These are phyloP conservation scores for Ectemnius cavifrons DNA, from an alignment of 2,888 invertebrate genomes.

Conservation along the genomic window DNA sequence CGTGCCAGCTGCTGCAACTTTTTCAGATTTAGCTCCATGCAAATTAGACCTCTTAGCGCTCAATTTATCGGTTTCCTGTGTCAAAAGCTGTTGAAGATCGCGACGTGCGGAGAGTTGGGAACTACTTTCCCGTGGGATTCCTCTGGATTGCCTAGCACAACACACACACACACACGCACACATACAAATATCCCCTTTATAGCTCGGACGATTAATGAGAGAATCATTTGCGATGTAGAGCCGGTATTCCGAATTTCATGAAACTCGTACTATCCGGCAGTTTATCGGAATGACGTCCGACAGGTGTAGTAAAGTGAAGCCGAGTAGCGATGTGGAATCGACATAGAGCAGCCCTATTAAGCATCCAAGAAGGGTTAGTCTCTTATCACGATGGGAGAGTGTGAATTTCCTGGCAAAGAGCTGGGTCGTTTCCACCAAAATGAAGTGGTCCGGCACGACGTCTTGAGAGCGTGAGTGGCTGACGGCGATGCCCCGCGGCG, in stretches of 20 bases:
- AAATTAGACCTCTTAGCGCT: constrained; percentile 66
- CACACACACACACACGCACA: no score
- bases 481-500: constrained; percentile 59
- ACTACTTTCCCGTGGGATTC: no score
- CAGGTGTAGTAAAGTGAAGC: no score
- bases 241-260: background rate
- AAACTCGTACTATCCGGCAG: no score
- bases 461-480: constrained; percentile 39
- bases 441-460: constrained; percentile 21
- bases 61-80: constrained; percentile 68
- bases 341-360: no score
- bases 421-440: constrained; percentile 1
- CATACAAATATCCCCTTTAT: no score
- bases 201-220: background rate
- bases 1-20: constrained; percentile 57
- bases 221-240: background rate
- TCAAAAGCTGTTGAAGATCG: constrained; percentile 28
- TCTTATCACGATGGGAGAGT: no score
- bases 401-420: no score
- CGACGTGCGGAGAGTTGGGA: background rate
- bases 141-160: no score
- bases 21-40: constrained; percentile 72
- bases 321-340: no score
- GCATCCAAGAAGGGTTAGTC: no score
- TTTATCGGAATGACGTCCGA: no score